phyloP scores from a whole-genome alignment of 2,113 vertebrate genomes.

The Nycticryphes semicollaris region DNA sequence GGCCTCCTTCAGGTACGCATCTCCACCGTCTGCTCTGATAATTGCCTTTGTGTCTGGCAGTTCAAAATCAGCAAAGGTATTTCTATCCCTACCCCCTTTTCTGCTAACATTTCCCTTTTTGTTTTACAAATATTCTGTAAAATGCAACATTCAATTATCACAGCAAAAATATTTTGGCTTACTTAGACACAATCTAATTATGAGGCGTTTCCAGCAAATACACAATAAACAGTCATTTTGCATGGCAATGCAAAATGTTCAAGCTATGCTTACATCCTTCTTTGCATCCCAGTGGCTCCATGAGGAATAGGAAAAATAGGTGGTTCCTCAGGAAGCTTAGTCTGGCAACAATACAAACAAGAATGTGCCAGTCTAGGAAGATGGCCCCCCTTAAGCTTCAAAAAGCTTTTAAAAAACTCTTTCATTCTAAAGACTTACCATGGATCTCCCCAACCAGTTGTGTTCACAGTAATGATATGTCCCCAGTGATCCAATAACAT shows the following conservation, averaged over 20 bases:
- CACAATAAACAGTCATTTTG: neutral
- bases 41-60: conserved; percentile 43
- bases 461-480: neutral
- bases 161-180: neutral
- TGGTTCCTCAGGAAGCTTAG: neutral
- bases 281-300: neutral
- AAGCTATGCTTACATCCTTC: neutral
- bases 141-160: neutral
- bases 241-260: neutral
- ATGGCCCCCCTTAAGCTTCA: neutral
- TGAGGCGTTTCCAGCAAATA: neutral
- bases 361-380: neutral
- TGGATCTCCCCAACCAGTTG: neutral
- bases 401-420: neutral
- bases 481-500: neutral
- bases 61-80: neutral
- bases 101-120: neutral
- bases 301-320: conserved; percentile 3
- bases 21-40: conserved; percentile 27
- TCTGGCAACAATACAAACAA: neutral
- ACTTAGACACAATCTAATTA: neutral
- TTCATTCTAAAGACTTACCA: neutral
- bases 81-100: neutral
- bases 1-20: neutral
- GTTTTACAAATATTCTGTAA: conserved; percentile 11